These are phyloP conservation scores for Drosophila planitibia DNA, from an alignment of 2,888 invertebrate species.

Conservation along the genomic window DNA sequence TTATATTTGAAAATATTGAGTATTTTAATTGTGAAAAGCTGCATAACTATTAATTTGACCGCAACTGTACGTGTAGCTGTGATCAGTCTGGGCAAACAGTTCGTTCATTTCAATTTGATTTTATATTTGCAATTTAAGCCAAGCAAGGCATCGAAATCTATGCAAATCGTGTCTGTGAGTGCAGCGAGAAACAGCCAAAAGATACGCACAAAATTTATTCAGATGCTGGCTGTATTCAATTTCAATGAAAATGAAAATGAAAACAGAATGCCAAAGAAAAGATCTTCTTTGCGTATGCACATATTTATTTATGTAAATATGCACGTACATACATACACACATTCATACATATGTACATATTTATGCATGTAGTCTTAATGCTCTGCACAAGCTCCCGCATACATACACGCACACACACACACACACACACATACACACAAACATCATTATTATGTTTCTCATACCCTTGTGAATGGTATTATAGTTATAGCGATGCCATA, in stretches of 20 bases:
- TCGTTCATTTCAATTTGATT: constrained; percentile 18
- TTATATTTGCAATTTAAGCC: constrained; percentile 47
- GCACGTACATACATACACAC: not conserved
- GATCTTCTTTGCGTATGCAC: constrained; percentile 14
- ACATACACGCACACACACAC: not conserved
- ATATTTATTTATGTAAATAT: constrained; percentile 42
- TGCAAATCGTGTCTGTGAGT: constrained; percentile 36
- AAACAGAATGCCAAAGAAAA: constrained; percentile 51
- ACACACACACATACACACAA: not conserved
- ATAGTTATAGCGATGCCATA: not conserved
- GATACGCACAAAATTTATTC: constrained; percentile 40
- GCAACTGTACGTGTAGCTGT: not conserved
- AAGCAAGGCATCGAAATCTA: constrained; percentile 46
- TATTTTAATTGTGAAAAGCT: not conserved
- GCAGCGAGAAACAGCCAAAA: constrained; percentile 30
- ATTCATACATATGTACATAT: not conserved
- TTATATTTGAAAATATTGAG: not conserved
- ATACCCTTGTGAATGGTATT: not conserved
- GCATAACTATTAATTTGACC: not conserved
- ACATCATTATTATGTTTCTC: not conserved
- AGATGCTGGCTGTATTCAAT: constrained; percentile 58
- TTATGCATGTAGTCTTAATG: not conserved
- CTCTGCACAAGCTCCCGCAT: not conserved
- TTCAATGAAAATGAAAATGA: constrained; percentile 62
- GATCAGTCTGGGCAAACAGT: not conserved